phyloP scores from a whole-genome alignment of 2,113 vertebrate genomes.

The Bubo scandiacus region DNA sequence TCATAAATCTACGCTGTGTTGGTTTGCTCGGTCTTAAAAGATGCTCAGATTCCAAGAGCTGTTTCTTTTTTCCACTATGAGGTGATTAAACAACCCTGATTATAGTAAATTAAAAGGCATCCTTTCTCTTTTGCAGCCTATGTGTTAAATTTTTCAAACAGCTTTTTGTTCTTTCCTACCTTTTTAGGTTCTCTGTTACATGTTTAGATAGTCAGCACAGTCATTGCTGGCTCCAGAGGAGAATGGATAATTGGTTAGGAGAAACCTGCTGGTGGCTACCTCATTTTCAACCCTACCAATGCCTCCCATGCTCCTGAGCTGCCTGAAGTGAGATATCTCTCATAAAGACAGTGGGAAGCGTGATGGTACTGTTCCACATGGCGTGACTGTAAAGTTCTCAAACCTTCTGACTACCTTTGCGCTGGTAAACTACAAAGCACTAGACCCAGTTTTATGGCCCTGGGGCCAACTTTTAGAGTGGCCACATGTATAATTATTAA shows the following conservation, averaged over 20 bases:
- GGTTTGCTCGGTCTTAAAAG: neutral
- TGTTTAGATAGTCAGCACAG: neutral
- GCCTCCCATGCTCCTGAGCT: neutral
- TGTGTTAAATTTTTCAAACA: neutral
- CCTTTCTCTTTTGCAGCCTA: neutral
- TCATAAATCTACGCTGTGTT: neutral
- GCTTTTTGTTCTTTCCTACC: neutral
- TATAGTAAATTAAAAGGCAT: neutral
- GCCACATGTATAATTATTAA: neutral
- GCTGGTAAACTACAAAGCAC: neutral
- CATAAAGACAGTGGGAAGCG: neutral
- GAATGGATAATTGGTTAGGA: neutral
- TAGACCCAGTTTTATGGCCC: neutral
- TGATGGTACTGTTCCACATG: neutral
- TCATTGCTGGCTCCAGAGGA: neutral
- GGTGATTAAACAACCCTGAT: neutral
- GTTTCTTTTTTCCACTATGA: neutral
- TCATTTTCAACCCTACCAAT: neutral
- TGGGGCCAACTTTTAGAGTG: neutral
- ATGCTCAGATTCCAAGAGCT: neutral
- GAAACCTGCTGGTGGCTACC: neutral
- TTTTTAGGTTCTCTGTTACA: neutral
- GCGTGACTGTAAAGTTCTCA: neutral
- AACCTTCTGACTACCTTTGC: neutral
- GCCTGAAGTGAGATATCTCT: neutral